Base-by-base conservation (phyloP, 2,113 vertebrate species). In the Phyllostomus discolor region DNA sequence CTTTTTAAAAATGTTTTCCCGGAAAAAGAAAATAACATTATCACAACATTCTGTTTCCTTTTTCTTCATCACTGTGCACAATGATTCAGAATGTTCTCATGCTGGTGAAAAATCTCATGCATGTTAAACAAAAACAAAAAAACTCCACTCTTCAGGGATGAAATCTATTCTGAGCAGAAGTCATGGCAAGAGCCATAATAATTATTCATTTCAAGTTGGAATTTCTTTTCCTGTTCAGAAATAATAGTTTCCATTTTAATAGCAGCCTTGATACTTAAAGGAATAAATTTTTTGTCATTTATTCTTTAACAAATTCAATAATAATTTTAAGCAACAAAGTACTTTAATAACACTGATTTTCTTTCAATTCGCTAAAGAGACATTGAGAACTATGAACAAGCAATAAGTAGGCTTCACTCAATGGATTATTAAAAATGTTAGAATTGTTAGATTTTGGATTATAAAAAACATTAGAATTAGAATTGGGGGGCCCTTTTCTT, bases 341-440 rank as follows among this genome's bases (percentile, higher is more conserved):
- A 50, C 19, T 82, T 57, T 26, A 90, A 9, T 75, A 81, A 16
- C 48, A 43, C 19, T 76, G 16, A 73, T 93, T 69, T 69, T 81
- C 54, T 91, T 96, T 86, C 31, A 86, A 8, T 73, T 85, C 67
- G 2, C 54, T 72, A 26, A 91, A 57, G 19, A 85, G 22, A 69
- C 64, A 92, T 54, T 89, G 35, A 94, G 64, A 82, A 57, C 59
- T 52, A 46, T 59, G 84, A 67, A 64, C 14, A 72, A 79, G 24
- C 95, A 92, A 28, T 90, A 92, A 78, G 6, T 90, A 57, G 38
- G 10, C 22, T 87, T 83, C 46, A 67, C 6, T 69, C 69, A 95
- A 5, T 89, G 83, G 20, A 59, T 83, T 92, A 90, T 94, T 73
- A 19, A 95, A 90, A 87, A 62, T 80, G 16, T 90, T n/a, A n/a